Evolutionary conservation across 2,797 vertebrate genomes (phyloP).

Genomic region (Typhlichthys subterraneus): DNA sequence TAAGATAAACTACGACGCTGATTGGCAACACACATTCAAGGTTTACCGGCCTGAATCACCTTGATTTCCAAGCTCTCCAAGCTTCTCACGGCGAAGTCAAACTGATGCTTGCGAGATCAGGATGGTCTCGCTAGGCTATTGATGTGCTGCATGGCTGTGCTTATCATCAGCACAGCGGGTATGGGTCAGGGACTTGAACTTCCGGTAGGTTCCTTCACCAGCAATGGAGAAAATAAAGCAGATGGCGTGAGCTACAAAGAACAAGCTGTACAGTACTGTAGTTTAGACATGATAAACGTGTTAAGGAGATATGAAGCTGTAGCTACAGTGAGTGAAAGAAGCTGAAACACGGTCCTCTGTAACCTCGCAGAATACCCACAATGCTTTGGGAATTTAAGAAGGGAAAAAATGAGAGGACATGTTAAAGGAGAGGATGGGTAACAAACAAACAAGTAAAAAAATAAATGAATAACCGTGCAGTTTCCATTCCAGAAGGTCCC

Average conservation of each 20-base stretch:
- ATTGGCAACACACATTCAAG: no score
- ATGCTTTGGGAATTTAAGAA: background rate
- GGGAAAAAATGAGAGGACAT: background rate
- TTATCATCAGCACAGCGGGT: conserved; percentile 65
- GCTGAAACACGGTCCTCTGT: background rate
- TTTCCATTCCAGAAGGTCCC: background rate
- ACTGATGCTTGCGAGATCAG: no score
- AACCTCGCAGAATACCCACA: conserved; percentile 1
- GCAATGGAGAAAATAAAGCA: conserved; percentile 28
- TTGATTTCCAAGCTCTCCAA: no score
- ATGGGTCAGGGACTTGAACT: conserved; percentile 53
- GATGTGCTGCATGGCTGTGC: conserved; percentile 70
- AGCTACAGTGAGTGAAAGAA: no score
- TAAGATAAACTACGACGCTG: no score
- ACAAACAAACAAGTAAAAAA: conserved; percentile 1
- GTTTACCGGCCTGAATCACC: no score
- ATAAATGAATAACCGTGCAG: no score
- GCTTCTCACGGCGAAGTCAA: no score
- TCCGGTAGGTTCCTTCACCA: conserved; percentile 56
- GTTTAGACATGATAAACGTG: conserved; percentile 12
- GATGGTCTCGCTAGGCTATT: background rate
- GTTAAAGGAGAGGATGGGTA: background rate
- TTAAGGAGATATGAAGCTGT: conserved; percentile 1
- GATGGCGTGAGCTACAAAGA: conserved; percentile 27
- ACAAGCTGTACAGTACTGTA: background rate